Percentiles rank a stretch among this genome's conserved stretches.
These are phyloP conservation scores for Drosophila fulvimacula DNA, from an alignment of 2,888 invertebrate genomes.

Conservation along the genomic window DNA sequence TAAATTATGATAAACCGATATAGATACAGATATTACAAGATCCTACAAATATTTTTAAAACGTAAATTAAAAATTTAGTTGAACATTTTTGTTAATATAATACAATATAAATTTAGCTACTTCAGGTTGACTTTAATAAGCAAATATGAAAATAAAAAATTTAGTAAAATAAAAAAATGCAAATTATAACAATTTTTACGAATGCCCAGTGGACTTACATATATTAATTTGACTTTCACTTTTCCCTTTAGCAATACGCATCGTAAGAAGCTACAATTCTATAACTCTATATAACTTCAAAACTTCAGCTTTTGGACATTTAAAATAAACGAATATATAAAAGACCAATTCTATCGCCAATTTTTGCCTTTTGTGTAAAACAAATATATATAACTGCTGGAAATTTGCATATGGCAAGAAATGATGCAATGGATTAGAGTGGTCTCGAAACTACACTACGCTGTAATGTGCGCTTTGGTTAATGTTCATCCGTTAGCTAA, in stretches of 20 bases:
- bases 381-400: background rate
- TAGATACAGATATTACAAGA: no score
- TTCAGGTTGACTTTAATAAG: no score
- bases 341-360: background rate
- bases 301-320: background rate
- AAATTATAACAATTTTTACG: no score
- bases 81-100: no score
- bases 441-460: conserved; percentile 84
- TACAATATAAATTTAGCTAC: no score
- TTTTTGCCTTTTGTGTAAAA: background rate
- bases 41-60: no score
- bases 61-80: no score
- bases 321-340: background rate
- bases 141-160: no score
- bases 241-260: background rate
- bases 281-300: background rate
- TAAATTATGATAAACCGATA: background rate
- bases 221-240: background rate
- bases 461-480: conserved; percentile 64
- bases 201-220: no score
- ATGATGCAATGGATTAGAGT: conserved; percentile 84
- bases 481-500: conserved; percentile 82
- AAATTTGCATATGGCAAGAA: conserved; percentile 83
- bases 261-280: background rate
- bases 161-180: no score